Base-by-base conservation (phyloP, 2,888 invertebrate genomes). In the Agrochola litura region DNA sequence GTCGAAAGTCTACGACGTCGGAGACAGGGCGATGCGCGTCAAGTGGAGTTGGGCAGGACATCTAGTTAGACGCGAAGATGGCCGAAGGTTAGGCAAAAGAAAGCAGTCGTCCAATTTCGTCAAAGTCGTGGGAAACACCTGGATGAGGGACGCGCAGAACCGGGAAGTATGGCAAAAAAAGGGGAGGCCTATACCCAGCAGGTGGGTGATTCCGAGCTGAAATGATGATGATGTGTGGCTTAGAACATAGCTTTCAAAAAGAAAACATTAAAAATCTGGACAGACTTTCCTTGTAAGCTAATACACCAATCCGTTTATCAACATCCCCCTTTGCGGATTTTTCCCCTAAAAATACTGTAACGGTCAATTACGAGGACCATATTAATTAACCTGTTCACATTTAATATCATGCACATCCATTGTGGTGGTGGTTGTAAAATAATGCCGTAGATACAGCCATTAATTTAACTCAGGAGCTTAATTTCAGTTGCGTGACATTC, bases 401-500 rank as follows among this genome's bases (percentile, higher is more conserved):
- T 54, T 54, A 60, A 66, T 80, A 79, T 73, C 46, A 80, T 73
- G 60, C 25, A 52, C 73, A 80, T 73, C 80, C 80, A 80, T 49
- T 73, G 73, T 54, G 80, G 58, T 61, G 60, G 43, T 52, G 43
- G 43, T 16, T 56, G 37, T 80, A 80, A 79, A 79, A 66, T 73
- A 54, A 46, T 22, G 37, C 43, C 14, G 65, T 54, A 66, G 80
- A 66, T 60, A 64, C 81, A 75, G 37, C 43, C 58, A 75, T 75
- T 70, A 66, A 70, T 81, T 70, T 70, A 81, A 52, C 14, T 16
- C 58, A 22, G 68, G 14, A 64, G 22, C 30, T 70, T 64, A 58
- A 82, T 83, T 83, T 74, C 54, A 64, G n/a, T 79, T 70, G 69
- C 72, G 84, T 83, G 71, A 49, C 61, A 69, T 30, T 41, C 46